Conservation (phyloP, 2,113 vertebrate genomes). For the Tenrec ecaudatus region DNA sequence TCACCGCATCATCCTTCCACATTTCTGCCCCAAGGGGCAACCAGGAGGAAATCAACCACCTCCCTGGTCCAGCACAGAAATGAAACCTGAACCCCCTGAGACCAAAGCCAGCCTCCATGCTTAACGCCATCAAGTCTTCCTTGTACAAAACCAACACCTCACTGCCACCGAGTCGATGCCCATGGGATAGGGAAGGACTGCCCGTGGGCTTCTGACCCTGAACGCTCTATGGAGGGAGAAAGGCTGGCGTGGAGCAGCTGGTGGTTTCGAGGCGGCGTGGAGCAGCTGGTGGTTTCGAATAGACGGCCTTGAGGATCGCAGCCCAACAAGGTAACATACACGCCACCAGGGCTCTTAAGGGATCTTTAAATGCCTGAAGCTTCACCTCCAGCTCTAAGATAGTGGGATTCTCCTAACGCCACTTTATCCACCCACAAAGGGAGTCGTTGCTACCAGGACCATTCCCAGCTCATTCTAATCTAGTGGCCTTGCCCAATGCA, state of each 20-base stretch:
- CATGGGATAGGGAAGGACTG: no score
- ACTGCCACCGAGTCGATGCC: no score
- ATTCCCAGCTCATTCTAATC: background rate
- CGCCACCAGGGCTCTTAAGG: background rate
- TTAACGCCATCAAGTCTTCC: background rate
- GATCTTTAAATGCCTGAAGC: background rate
- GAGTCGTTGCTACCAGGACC: background rate
- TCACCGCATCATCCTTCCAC: background rate
- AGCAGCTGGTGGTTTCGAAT: no score
- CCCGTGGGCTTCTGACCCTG: no score
- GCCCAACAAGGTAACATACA: no score
- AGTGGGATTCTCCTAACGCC: background rate
- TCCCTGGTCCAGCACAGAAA: background rate
- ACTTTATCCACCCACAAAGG: background rate
- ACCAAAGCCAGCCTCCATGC: background rate
- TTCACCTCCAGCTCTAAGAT: background rate
- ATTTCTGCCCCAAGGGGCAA: background rate
- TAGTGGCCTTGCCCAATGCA: background rate
- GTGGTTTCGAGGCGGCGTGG: no score
- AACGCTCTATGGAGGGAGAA: no score
- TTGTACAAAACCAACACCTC: no score
- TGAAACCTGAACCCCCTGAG: background rate
- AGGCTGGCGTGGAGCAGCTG: no score
- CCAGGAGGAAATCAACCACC: slow-evolving; percentile 1
- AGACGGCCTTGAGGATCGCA: no score